Conservation (phyloP, 92 coral and sea anemone species). For the Blastomussa wellsi region DNA sequence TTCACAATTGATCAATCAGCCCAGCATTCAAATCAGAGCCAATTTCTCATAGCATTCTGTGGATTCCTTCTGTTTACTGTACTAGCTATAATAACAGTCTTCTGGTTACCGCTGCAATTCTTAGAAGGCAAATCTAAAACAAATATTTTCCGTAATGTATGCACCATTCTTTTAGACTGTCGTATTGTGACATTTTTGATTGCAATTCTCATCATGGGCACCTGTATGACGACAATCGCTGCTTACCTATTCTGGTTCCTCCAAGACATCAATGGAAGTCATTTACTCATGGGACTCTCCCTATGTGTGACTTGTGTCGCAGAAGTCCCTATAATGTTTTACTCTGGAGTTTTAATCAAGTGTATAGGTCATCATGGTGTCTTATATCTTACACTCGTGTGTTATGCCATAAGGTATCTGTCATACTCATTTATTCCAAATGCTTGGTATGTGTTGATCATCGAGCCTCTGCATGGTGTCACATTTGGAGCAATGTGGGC, state of each 20-base stretch:
- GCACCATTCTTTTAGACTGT: slow-evolving; percentile 35
- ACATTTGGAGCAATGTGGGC: slow-evolving; percentile 70
- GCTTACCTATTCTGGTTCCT: slow-evolving; percentile 55
- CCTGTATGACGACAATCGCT: slow-evolving; percentile 33
- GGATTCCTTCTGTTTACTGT: slow-evolving; percentile 29
- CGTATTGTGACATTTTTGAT: slow-evolving; percentile 44
- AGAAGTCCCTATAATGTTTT: slow-evolving; percentile 62
- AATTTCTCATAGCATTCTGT: slow-evolving; percentile 50
- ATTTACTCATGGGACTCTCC: slow-evolving; percentile 59
- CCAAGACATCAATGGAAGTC: slow-evolving; percentile 48
- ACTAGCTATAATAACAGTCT: slow-evolving; percentile 27
- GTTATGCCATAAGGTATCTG: slow-evolving; percentile 49
- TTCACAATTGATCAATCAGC: slow-evolving; percentile 46
- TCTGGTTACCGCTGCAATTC: slow-evolving; percentile 40
- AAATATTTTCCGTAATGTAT: slow-evolving; percentile 35
- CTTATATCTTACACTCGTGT: slow-evolving; percentile 50
- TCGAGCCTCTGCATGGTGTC: slow-evolving; percentile 61
- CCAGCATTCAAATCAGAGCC: slow-evolving; percentile 23
- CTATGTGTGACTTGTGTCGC: slow-evolving; percentile 51
- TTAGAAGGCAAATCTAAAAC: slow-evolving; percentile 44
- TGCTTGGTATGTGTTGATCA: slow-evolving; percentile 58
- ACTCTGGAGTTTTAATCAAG: slow-evolving; percentile 48
- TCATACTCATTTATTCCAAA: slow-evolving; percentile 51
- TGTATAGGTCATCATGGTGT: slow-evolving; percentile 53
- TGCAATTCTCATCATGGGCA: slow-evolving; percentile 52